Conservation (phyloP, 1,140 invertebrate genomes). For the Drosophila mayri region DNA sequence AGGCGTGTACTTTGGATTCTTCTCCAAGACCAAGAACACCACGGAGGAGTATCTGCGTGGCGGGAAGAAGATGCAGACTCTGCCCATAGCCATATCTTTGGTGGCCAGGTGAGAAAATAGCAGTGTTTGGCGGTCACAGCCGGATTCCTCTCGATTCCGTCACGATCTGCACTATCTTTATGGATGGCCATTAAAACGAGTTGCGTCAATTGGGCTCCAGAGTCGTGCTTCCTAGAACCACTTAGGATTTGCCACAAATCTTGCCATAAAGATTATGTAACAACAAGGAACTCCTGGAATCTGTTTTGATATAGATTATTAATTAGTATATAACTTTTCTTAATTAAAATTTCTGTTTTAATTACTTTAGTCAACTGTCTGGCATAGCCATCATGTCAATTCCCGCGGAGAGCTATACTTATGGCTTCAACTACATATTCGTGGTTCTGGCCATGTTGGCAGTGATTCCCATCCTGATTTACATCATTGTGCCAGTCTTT, state of each 20-base stretch:
- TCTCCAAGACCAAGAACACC: conserved; percentile 74
- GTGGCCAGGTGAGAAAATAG: conserved; percentile 86
- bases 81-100: conserved; percentile 89
- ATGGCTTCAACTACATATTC: conserved; percentile 89
- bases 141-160: conserved; percentile 25
- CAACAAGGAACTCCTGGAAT: background rate
- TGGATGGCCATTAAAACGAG: conserved; percentile 1
- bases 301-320: background rate
- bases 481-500: conserved; percentile 93
- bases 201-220: conserved; percentile 25
- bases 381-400: conserved; percentile 92
- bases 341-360: no score
- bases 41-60: conserved; percentile 87
- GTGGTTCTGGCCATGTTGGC: conserved; percentile 88
- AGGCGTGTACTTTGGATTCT: conserved; percentile 89
- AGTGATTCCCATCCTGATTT: conserved; percentile 89
- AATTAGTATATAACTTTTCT: background rate
- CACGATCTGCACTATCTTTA: conserved; percentile 13
- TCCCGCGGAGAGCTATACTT: conserved; percentile 92
- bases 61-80: conserved; percentile 88
- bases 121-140: conserved; percentile 17
- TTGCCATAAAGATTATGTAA: conserved; percentile 4
- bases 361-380: conserved; percentile 89
- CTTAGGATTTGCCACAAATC: background rate
- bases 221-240: conserved; percentile 4